phyloP scores from a whole-genome alignment of 2,113 vertebrate species.

The Electrona antarctica region DNA sequence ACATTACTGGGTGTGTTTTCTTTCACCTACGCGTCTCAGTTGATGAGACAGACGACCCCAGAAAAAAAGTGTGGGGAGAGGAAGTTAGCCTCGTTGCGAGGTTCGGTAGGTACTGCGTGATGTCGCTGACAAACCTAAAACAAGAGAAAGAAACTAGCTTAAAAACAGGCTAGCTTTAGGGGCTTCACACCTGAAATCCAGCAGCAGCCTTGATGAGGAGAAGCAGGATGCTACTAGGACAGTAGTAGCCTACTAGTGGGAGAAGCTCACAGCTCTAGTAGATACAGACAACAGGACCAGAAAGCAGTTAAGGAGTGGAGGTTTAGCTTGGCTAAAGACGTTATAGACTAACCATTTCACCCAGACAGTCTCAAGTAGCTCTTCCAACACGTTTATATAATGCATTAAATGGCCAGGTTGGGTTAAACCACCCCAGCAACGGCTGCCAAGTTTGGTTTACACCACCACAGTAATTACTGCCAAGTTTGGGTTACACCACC shows the following conservation, averaged over 20 bases:
- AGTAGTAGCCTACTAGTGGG: too few relatives aligned
- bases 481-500: too few relatives aligned
- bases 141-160: not conserved
- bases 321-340: not conserved
- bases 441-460: too few relatives aligned
- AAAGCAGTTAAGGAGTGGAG: not conserved
- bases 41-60: constrained; percentile 60
- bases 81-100: constrained; percentile 4
- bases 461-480: too few relatives aligned
- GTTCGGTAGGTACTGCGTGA: constrained; percentile 13
- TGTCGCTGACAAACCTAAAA: not conserved
- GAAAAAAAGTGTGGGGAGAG: constrained; percentile 31
- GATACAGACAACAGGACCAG: too few relatives aligned
- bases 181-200: constrained; percentile 28
- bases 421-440: too few relatives aligned
- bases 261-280: too few relatives aligned
- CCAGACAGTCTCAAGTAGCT: too few relatives aligned
- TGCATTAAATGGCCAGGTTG: too few relatives aligned
- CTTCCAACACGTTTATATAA: too few relatives aligned
- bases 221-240: not conserved
- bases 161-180: not conserved
- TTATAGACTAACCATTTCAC: too few relatives aligned
- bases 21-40: constrained; percentile 6
- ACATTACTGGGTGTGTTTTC: constrained; percentile 84
- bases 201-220: constrained; percentile 4